Evolutionary conservation across 1,140 invertebrate species (phyloP), one percentile per base, ranked within the genome.

Genomic region (Sarcophaga peregrina): DNA sequence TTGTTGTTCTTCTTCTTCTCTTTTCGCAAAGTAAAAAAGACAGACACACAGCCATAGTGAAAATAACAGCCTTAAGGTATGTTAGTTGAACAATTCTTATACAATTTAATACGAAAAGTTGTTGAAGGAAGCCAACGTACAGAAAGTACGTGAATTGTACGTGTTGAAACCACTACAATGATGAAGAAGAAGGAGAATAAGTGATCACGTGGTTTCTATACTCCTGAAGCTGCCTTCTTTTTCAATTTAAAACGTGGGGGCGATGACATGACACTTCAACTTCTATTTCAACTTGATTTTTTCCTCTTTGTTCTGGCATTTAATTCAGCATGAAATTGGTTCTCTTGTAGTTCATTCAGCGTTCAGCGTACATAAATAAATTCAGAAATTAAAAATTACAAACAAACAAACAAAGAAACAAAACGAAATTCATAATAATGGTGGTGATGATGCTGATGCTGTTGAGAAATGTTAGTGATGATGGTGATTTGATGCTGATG

Each of bases 311-410:
- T 83, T 83, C 82, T 78, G 62, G 37, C 62, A 78, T 83, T 83
- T 83, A 83, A 83, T 83, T 83, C 82, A 83, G 82, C 82, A 62
- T 83, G 82, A 83, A 83, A 83, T 83, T 83, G 82, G 76, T 83
- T 83, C 62, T 68, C 62, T 68, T 62, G 47, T 80, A 46, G 48
- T 83, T n/a, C 4, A 37, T 37, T 37, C 25, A 1, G 25, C 4
- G 25, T 37, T 37, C 25, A 2, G 62, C 20, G 7, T 68, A n/a
- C 17, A 68, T 68, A 68, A 68, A 68, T 68, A 58, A n/a, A n/a
- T n/a, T 15, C 10, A 58, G n/a, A 58, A 6, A 58, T 15, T n/a
- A 58, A n/a, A 58, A 13, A 58, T 58, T n/a, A 13, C 15, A 58
- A 58, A 58, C 11, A 37, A 37, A 37, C 25, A 37, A 37, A 37